phyloP scores from a whole-genome alignment of 2,113 vertebrate species.

The Sceloporus tristichus region DNA sequence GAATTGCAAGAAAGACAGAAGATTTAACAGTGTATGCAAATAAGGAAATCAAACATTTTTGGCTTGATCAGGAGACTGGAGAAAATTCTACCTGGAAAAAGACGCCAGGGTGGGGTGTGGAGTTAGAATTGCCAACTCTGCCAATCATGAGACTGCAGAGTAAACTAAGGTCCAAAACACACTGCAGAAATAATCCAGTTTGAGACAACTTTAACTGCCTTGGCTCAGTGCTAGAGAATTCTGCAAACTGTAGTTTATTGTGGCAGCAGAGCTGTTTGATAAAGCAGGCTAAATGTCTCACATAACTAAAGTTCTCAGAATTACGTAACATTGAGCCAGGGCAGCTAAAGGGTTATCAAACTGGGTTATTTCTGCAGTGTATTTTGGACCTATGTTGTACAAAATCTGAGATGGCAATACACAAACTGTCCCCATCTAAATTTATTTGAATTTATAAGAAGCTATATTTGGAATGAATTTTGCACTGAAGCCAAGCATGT shows the following conservation, averaged over 20 bases:
- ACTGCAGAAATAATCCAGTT: no score
- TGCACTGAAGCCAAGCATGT: neutral
- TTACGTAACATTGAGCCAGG: no score
- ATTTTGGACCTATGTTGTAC: no score
- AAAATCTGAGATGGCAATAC: no score
- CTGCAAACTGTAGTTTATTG: no score
- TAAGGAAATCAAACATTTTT: neutral
- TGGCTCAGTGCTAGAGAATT: no score
- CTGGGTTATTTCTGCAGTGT: no score
- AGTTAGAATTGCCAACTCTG: neutral
- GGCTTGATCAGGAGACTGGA: neutral
- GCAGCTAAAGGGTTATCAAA: no score
- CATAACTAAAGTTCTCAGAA: no score
- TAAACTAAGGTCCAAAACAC: neutral
- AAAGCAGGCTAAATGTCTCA: no score
- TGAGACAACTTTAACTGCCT: no score
- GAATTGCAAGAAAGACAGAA: neutral
- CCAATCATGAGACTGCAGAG: neutral
- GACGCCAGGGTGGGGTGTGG: neutral
- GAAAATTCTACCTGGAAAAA: neutral
- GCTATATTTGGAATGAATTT: neutral
- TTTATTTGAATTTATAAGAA: neutral
- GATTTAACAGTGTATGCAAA: neutral
- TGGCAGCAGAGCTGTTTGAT: no score
- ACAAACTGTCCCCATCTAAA: neutral